Base-by-base conservation (phyloP, 2,888 invertebrate genomes). In the Dasysyrphus tricinctus region DNA sequence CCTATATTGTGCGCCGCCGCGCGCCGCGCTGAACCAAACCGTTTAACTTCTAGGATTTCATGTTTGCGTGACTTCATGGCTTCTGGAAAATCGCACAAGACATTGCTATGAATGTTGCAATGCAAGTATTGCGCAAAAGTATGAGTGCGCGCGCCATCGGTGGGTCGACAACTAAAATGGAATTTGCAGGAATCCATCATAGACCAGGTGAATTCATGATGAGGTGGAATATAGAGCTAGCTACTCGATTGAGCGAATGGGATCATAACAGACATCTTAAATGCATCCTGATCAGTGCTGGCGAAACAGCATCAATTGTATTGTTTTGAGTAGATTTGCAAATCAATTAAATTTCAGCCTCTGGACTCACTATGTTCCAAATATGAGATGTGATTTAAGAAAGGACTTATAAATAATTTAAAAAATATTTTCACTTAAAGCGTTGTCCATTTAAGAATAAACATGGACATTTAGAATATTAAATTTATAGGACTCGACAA, bases 11-110 rank as follows among this genome's bases (percentile, higher is more conserved):
- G 61, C 61, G 24, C 37, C 6, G 11, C 57, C 11, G 11, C 16
- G n/a, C n/a, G n/a, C 34, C 32, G n/a, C 9, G 3, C 61, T 42
- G 9, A 29, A 69, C 78, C 39, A 67, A 78, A 75, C 57, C 78
- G 86, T 79, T 86, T 86, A 82, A 72, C 79, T 87, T 82, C 78
- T 86, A 73, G 79, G 76, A 83, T 87, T 79, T 87, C 87, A 83
- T 87, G 79, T 87, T 87, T 80, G 87, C 87, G 87, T 87, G 87
- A 83, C 87, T 87, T 61, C 87, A 87, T 87, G 83, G 87, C 87
- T 87, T 80, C 87, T 87, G 87, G 75, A 75, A 82, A 79, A 74
- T 73, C 61, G 56, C 51, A 49, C 47, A 67, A 49, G 49, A 34
- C 16, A 39, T 69, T 54, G 24, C 67, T 37, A 3, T 39, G n/a